phyloP scores from a whole-genome alignment of 1,140 invertebrate species.

The Atta texana region DNA sequence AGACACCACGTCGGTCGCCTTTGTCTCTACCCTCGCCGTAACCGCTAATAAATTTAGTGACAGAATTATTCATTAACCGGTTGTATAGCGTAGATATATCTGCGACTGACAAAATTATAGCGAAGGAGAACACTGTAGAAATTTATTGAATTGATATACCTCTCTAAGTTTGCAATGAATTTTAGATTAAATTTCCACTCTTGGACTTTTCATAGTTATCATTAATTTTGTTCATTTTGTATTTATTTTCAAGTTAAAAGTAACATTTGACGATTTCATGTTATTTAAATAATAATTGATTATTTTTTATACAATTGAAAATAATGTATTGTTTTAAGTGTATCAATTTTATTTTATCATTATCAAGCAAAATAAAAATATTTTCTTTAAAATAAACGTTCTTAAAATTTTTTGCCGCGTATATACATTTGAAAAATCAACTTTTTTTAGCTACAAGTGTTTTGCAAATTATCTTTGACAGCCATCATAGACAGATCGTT shows the following conservation, averaged over 20 bases:
- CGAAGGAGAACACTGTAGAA: not conserved
- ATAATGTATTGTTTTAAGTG: not conserved
- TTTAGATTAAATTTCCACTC: not conserved
- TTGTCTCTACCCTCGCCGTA: conserved; percentile 26
- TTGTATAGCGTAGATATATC: conserved; percentile 32
- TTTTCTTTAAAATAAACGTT: not conserved
- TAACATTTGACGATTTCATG: not conserved
- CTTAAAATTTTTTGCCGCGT: not conserved
- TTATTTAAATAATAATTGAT: not conserved
- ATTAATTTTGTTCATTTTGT: no score
- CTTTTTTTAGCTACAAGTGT: not conserved
- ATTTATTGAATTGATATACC: conserved; percentile 10
- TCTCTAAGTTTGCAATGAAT: not conserved
- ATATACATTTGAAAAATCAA: not conserved
- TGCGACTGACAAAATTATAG: conserved; percentile 9
- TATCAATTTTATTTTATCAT: not conserved
- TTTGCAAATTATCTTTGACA: conserved; percentile 38
- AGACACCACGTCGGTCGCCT: conserved; percentile 15
- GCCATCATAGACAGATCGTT: not conserved
- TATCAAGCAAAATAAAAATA: not conserved
- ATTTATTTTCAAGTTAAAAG: not conserved
- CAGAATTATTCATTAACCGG: conserved; percentile 35
- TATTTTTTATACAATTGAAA: not conserved
- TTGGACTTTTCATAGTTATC: not conserved
- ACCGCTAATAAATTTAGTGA: conserved; percentile 48